phyloP scores from a whole-genome alignment of 2,797 vertebrate genomes.

The Urosaurus nigricauda region DNA sequence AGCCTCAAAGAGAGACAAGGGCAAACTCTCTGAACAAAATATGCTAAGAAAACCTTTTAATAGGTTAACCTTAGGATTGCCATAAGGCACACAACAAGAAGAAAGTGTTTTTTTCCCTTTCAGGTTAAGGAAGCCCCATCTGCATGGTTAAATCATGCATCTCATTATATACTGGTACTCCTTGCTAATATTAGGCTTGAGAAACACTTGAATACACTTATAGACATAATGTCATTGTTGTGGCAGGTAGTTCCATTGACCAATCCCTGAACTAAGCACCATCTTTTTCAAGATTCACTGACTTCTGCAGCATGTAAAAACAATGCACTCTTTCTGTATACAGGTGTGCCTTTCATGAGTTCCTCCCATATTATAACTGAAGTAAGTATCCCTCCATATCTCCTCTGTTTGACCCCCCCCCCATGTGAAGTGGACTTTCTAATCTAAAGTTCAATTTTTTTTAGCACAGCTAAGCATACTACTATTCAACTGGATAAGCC shows the following conservation, averaged over 20 bases:
- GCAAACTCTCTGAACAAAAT: too few species aligned
- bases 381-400: background rate
- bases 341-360: too few species aligned
- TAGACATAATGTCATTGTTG: background rate
- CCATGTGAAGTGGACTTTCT: background rate
- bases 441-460: background rate
- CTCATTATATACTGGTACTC: background rate
- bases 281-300: background rate
- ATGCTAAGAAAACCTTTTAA: too few species aligned
- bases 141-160: background rate
- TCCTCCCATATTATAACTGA: too few species aligned
- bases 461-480: conserved; percentile 6
- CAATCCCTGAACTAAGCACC: background rate
- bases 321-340: too few species aligned
- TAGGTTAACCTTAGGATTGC: too few species aligned
- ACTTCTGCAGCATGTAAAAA: background rate
- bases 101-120: background rate
- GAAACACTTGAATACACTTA: too few species aligned
- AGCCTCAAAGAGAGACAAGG: too few species aligned
- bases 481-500: background rate
- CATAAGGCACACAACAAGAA: too few species aligned
- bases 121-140: background rate
- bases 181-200: background rate
- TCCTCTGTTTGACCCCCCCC: background rate
- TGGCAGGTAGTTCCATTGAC: background rate